Evolutionary conservation across 2,888 invertebrate species (phyloP).

Genomic region (Idaea aversata): DNA sequence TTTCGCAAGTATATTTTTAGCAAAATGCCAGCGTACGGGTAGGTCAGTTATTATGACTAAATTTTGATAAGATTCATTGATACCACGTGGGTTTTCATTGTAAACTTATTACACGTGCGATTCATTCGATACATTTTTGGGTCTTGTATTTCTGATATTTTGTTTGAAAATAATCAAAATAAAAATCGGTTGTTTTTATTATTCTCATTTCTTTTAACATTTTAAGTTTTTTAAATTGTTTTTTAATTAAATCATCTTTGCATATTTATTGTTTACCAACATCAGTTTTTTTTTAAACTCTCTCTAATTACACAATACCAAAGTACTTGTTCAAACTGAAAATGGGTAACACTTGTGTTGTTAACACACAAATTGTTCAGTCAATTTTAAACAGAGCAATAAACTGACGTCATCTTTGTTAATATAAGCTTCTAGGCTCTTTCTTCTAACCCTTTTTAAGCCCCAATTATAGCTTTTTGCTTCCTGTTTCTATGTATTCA

Average conservation of each 20-base stretch:
- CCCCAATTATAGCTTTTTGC: neutral
- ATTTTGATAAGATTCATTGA: constrained; percentile 49
- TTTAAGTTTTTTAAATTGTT: neutral
- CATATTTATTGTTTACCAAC: neutral
- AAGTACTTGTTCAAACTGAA: neutral
- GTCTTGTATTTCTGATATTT: neutral
- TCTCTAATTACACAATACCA: neutral
- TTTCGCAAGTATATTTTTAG: constrained; percentile 66
- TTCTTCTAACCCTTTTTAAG: neutral
- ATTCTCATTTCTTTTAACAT: too few relatives aligned
- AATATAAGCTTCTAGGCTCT: neutral
- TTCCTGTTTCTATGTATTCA: neutral
- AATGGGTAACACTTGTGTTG: neutral
- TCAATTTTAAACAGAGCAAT: constrained; percentile 5
- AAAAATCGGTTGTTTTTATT: neutral
- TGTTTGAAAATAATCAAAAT: neutral
- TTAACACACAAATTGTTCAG: constrained; percentile 7
- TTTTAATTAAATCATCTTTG: neutral
- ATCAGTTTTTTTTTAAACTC: neutral
- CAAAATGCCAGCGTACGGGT: constrained; percentile 63
- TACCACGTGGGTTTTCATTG: constrained; percentile 33
- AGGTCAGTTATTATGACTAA: constrained; percentile 74
- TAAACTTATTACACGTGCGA: constrained; percentile 3
- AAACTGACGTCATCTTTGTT: neutral
- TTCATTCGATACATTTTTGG: neutral